Evolutionary conservation across 2,888 invertebrate species (phyloP), one percentile per base, ranked within the genome.

Genomic region (Andrena bucephala): DNA sequence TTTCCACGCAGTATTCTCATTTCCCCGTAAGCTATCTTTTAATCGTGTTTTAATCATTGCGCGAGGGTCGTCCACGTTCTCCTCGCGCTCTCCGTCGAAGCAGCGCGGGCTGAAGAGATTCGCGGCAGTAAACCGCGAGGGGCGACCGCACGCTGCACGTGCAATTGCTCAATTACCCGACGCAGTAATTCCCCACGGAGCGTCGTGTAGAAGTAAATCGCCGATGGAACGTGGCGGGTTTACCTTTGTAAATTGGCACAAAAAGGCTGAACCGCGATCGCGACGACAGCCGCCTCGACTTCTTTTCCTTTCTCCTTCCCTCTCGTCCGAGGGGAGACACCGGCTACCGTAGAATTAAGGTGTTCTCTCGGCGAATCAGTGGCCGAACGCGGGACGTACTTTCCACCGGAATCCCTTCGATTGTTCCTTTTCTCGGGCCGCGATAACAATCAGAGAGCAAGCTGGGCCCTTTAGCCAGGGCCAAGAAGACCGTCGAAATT

Each of bases 141-240:
- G 81, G 71, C 63, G 69, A 77, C 76, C 77, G 68, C 84, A 79
- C 84, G 83, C 84, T 78, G 67, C 84, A 81, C 84, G 83, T 85
- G 80, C 85, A 90, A 91, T 90, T 88, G 90, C 89, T 90, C 89
- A 91, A 91, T 91, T 90, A 89, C 77, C 85, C 71, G 81, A 42
- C 65, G 69, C 88, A 27, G 81, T 72, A 76, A 85, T 87, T 81
- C 81, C 81, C 7, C 81, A 71, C 29, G 24, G 63, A 60, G 63
- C 66, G 75, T 77, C 69, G 68, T 27, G 84, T 84, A 70, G 57
- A 70, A 77, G 84, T 85, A 82, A 79, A 80, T 84, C 79, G 76
- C 50, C 84, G 75, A 77, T 81, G 88, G 88, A 84, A 87, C 87
- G 87, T 87, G 87, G 87, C 86, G 86, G 79, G 87, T 84, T 87